Evolutionary conservation across 2,797 vertebrate species (phyloP), one percentile per base, ranked within the genome.

Genomic region (Hemibagrus guttatus): DNA sequence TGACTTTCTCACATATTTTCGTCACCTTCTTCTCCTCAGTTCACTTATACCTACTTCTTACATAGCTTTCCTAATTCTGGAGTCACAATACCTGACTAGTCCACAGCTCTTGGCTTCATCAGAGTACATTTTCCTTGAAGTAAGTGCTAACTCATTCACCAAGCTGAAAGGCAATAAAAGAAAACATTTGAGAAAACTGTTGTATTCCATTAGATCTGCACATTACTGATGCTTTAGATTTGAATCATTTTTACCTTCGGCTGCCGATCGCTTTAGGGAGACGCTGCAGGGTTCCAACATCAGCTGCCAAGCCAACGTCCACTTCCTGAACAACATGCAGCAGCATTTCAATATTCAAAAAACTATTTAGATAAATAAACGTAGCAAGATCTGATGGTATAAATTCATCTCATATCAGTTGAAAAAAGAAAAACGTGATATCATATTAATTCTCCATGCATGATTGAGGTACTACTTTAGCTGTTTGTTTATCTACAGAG

Each of bases 141-240:
- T 98, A 91, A 97, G 94, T 84, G 95, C 96, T 89, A 99, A 90
- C 31, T 98, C 97, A 1, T 96, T 98, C 90, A 98, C 97, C 2
- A 98, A 93, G 91, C 97, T 97, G 19, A 82, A 66, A 72, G 9
- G 79, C n/a, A 74, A 83, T 5, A 39, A 52, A 54, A 78, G 3
- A n/a, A 81, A 61, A 54, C 13, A 8, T 54, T 23, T 21, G 9
- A 35, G n/a, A 63, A 56, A 6, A 35, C 0, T 49, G 11, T 39
- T 4, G 1, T 39, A 39, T 68, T 31, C 28, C 23, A 21, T 39
- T 11, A 0, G 28, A 52, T 35, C 3, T 46, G 26, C 19, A 23
- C 28, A 85, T 52, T 76, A 81, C 35, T 4, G 35, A 39, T 39
- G 35, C 35, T 74, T 49, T 8, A 0, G 9, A 63, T 26, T 74